A percentile compares a stretch with the other conserved stretches of the same genome.
Conservation (phyloP, 2,888 invertebrate genomes). For the Pyrochroa serraticornis region DNA sequence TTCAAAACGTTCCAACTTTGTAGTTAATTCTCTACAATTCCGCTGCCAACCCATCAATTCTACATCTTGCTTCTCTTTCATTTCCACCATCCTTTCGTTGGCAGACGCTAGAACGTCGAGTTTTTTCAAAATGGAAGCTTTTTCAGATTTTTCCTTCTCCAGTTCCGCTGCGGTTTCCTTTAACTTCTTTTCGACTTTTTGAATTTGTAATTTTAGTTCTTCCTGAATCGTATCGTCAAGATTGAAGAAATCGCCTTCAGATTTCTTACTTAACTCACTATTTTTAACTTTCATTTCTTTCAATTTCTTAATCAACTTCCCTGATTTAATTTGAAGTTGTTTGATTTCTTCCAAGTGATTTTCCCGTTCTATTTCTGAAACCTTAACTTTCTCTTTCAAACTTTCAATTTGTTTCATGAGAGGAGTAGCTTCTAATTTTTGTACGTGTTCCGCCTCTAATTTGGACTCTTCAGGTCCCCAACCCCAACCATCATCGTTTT, state of each 20-base stretch:
- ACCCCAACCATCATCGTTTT: constrained; percentile 68
- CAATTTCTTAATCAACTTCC: constrained; percentile 81
- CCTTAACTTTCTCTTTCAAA: constrained; percentile 65
- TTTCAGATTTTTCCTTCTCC: constrained; percentile 70
- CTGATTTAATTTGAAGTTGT: constrained; percentile 71
- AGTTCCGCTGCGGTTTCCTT: constrained; percentile 65
- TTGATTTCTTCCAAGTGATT: constrained; percentile 67
- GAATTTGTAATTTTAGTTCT: constrained; percentile 74
- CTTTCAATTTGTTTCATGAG: constrained; percentile 55
- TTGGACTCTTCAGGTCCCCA: constrained; percentile 63
- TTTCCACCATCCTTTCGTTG: constrained; percentile 78
- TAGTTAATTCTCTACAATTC: constrained; percentile 72
- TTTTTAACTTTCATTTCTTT: constrained; percentile 79
- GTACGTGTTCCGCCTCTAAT: constrained; percentile 59
- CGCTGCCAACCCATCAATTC: constrained; percentile 76
- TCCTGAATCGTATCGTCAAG: constrained; percentile 81
- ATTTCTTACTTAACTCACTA: constrained; percentile 63
- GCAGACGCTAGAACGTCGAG: constrained; percentile 76
- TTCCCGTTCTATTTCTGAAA: constrained; percentile 65
- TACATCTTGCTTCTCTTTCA: constrained; percentile 81
- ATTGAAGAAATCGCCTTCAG: constrained; percentile 62
- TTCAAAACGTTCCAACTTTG: constrained; percentile 67
- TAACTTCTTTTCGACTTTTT: constrained; percentile 68
- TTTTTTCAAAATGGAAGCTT: constrained; percentile 70
- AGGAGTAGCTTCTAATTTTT: constrained; percentile 36